Percentiles rank a stretch among this genome's conserved stretches.
Evolutionary conservation across 2,113 vertebrate genomes (phyloP).

Genomic region (Leucopsar rothschildi): DNA sequence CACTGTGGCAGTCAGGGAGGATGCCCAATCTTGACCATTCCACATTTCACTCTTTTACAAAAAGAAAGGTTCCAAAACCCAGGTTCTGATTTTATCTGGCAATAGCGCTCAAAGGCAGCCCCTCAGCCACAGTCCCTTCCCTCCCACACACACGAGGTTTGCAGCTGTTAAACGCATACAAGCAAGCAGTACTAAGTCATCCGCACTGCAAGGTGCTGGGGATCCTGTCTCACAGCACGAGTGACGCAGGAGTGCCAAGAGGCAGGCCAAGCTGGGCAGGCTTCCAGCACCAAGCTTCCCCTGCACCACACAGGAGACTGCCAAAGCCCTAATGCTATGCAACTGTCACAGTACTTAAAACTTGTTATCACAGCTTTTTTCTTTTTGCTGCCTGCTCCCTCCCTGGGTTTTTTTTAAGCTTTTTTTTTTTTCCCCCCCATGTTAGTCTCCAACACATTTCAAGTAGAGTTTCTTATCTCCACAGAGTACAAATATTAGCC

Average conservation of each 20-base stretch:
- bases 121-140: background rate
- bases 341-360: background rate
- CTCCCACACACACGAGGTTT: background rate
- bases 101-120: background rate
- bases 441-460: background rate
- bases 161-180: background rate
- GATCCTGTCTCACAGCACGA: background rate
- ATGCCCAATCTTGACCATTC: background rate
- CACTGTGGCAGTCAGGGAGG: background rate
- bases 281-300: background rate
- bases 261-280: background rate
- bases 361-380: background rate
- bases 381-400: background rate
- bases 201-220: background rate
- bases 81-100: background rate
- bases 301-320: background rate
- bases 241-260: background rate
- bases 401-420: rapidly evolving
- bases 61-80: background rate
- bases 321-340: background rate
- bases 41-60: background rate
- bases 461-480: background rate
- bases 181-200: background rate
- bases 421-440: background rate
- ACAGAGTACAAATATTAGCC: background rate